Evolutionary conservation across 2,797 vertebrate species (phyloP).

Genomic region (Diceros bicornis): DNA sequence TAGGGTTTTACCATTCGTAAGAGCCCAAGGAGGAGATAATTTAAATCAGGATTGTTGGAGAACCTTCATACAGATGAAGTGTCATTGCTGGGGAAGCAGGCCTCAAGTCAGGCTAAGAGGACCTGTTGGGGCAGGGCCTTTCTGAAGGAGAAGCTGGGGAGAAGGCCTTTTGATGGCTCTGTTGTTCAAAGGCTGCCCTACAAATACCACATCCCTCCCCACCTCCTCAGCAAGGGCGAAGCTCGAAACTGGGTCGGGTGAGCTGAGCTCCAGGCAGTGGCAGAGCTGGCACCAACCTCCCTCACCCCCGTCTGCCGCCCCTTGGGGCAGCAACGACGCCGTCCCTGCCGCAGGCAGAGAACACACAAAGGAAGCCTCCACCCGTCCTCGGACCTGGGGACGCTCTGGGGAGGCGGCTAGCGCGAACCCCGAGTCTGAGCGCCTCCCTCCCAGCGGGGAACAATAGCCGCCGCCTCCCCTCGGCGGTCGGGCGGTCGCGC

Average conservation of each 20-base stretch:
- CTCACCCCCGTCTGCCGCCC: background rate
- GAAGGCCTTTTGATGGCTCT: background rate
- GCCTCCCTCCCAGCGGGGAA: background rate
- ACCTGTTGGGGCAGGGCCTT: background rate
- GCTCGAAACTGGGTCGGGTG: background rate
- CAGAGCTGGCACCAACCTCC: background rate
- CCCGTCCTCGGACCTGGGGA: background rate
- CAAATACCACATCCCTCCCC: background rate
- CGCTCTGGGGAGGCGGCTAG: background rate
- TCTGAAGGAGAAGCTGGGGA: background rate
- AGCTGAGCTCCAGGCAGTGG: background rate
- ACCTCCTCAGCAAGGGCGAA: background rate
- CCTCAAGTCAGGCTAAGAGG: background rate
- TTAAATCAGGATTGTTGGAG: background rate
- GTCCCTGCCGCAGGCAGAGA: background rate
- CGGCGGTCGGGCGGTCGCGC: background rate
- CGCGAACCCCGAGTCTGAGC: rapidly evolving
- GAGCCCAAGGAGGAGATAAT: background rate
- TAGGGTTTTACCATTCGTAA: constrained; percentile 33
- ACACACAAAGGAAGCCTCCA: constrained; percentile 74
- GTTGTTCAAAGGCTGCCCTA: constrained; percentile 64
- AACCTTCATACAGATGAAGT: background rate
- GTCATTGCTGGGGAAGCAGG: background rate
- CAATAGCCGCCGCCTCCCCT: constrained; percentile 18
- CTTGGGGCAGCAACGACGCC: background rate